Base-by-base conservation (phyloP, 1,140 invertebrate genomes). In the Drosophila azteca region DNA sequence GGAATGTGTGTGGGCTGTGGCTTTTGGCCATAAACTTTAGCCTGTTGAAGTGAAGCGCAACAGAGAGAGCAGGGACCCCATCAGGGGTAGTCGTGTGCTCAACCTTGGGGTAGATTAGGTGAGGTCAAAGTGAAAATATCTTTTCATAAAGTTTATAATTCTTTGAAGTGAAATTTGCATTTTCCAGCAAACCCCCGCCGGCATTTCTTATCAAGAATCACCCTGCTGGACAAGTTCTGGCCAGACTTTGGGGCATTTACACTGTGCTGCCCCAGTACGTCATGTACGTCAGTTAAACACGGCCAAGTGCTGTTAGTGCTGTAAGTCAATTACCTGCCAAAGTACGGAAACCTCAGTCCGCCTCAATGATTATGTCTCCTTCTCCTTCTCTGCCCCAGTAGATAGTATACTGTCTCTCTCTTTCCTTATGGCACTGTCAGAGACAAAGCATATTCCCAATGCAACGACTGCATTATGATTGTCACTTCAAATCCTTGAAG, bases 21-120 rank as follows among this genome's bases (percentile, higher is more conserved):
- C 82, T 85, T 75, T 88, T 75, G 82, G 74, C 64, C 82, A 85
- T 85, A 85, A 85, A 85, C 69, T 85, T 87, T 74, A 60, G 82
- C 78, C 83, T 71, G 81, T 81, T 85, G 68, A 75, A 68, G 82
- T 65, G 44, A 60, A 41, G 58, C 66, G 64, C 64, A 80, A 59
- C 60, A 77, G 64, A 75, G 39, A 63, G 39, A 63, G 53, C 39
- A 48, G 48, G 13, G 24, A 43, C 31, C 43, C 35, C 35, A 24
- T 57, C 45, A 31, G 63, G 68, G 72, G 29, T 50, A 72, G 4
- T 31, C 79, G 72, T 13, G 53, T 49, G 43, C 15, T 29, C 15
- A 59, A 49, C 17, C 43, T 53, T 41, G 24, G 44, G 41, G 35
- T 73, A 22, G 26, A 52, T 41, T 58, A 66, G 62, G 6, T 20